Evolutionary conservation across 2,113 vertebrate genomes (phyloP), one percentile per base, ranked within the genome.

Genomic region (Silurus meridionalis): DNA sequence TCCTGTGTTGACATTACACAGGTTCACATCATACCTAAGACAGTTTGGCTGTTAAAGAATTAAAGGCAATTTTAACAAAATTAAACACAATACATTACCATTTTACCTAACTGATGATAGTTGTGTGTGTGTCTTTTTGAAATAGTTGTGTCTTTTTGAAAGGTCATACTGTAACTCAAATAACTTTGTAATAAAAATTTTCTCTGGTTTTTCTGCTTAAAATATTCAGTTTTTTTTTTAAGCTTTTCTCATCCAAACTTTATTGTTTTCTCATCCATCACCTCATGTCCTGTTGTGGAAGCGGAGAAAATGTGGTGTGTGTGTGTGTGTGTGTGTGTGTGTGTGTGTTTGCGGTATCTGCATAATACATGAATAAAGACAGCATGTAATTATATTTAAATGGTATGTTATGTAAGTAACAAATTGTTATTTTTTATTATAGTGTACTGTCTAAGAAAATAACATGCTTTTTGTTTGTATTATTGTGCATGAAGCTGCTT

Each of bases 341-440:
- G 14, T 46, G 61, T 64, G 21, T 64, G 64, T 66, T 48, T 37
- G 14, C 5, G 6, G 66, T 7, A 37, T 69, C 0, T 72, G 15
- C 37, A 72, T 72, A 2, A 72, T 72, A 72, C 6, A 72, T 48
- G 37, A 48, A 72, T 2, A 8, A 17, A 72, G 69, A 48, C 69
- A 72, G 69, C 69, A 46, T 72, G 69, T 37, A 72, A 72, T 72
- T 72, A 72, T 21, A 72, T 72, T 37, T 19, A 72, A 71, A 71
- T 46, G 28, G 37, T 71, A 17, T 37, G 66, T 28, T 67, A 28
- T 67, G 4, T 46, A 71, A 46, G 37, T 46, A 8, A 71, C 28
- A 71, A 46, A 71, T 71, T 46, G 67, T 7, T 46, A 46, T 71
- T 71, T 37, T 37, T 71, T 71, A 67, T 67, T 67, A 28, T 67